Percentiles rank a stretch among this genome's conserved stretches.
Conservation (phyloP, 2,797 vertebrate genomes). For the Xenops minutus region DNA sequence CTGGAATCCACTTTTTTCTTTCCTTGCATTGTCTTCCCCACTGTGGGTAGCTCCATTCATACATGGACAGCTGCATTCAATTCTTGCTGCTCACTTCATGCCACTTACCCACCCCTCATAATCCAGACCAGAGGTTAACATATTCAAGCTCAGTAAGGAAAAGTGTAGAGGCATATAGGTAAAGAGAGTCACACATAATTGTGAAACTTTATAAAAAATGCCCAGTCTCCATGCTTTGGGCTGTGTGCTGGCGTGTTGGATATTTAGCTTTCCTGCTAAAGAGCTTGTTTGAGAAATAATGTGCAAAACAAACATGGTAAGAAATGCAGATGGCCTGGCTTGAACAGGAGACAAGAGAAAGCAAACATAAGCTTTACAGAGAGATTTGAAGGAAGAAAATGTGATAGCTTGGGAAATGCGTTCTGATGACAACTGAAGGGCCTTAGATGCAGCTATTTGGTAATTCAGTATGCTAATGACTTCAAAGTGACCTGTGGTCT, state of each 20-base stretch:
- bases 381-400: background rate
- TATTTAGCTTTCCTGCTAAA: background rate
- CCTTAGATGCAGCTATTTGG: background rate
- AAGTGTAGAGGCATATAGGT: background rate
- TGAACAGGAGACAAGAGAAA: background rate
- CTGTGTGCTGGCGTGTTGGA: background rate
- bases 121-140: constrained; percentile 45
- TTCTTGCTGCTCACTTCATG: constrained; percentile 56
- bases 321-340: background rate
- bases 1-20: constrained; percentile 51
- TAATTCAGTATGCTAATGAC: constrained; percentile 39
- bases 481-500: constrained; percentile 52
- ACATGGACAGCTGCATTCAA: constrained; percentile 46
- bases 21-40: constrained; percentile 37
- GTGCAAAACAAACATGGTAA: background rate
- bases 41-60: constrained; percentile 59
- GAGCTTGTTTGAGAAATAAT: background rate
- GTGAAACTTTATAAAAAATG: background rate
- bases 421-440: background rate
- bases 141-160: constrained; percentile 3
- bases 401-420: background rate
- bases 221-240: background rate
- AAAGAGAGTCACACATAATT: background rate
- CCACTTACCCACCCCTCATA: constrained; percentile 47
- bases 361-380: background rate